Evolutionary conservation across 92 coral and sea anemone genomes (phyloP).

Genomic region (Bergia puertoricense): DNA sequence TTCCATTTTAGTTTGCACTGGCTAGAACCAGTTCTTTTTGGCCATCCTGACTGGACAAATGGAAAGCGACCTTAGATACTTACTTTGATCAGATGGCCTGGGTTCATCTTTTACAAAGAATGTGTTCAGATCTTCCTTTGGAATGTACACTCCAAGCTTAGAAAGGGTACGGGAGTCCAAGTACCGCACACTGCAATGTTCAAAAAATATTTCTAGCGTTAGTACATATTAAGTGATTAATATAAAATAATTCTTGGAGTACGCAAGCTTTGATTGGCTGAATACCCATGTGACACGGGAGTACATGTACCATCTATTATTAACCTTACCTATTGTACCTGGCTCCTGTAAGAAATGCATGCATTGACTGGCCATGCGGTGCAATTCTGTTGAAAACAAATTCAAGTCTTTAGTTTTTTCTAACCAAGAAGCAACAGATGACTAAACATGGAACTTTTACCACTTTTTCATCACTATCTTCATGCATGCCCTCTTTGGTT

Average conservation of each 20-base stretch:
- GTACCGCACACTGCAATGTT: slow-evolving; percentile 64
- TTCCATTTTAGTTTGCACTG: too few species aligned
- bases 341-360: slow-evolving; percentile 96
- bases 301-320: too few species aligned
- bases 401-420: background rate
- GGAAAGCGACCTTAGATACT: background rate
- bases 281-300: too few species aligned
- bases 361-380: slow-evolving; percentile 88
- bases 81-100: slow-evolving; percentile 31
- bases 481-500: too few species aligned
- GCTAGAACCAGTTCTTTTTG: too few species aligned
- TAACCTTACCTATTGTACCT: slow-evolving; percentile 84
- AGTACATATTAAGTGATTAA: background rate
- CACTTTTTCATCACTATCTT: too few species aligned
- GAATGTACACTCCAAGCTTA: slow-evolving; percentile 91
- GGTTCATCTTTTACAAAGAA: slow-evolving; percentile 74
- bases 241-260: too few species aligned
- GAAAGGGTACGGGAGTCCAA: slow-evolving; percentile 84
- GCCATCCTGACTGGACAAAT: background rate
- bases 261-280: too few species aligned
- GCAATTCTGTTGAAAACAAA: slow-evolving; percentile 58
- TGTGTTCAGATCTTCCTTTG: slow-evolving; percentile 76
- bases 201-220: background rate
- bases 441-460: background rate
- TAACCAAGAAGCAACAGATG: background rate